These are phyloP conservation scores for Taxidea taxus DNA, from an alignment of 2,113 vertebrate genomes.

Conservation along the genomic window DNA sequence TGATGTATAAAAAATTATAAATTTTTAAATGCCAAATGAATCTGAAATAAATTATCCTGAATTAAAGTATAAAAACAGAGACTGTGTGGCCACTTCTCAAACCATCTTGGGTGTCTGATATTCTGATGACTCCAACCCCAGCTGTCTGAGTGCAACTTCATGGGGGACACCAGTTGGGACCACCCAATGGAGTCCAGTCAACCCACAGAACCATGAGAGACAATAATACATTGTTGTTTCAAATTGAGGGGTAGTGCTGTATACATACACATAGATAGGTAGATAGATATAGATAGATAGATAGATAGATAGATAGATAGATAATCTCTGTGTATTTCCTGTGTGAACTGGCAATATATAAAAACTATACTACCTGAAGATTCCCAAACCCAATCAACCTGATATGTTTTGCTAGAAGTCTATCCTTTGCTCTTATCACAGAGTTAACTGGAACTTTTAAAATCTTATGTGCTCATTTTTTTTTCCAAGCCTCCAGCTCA, in stretches of 20 bases:
- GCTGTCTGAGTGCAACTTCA: background rate
- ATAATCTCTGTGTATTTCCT: background rate
- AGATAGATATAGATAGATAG: background rate
- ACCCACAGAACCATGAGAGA: background rate
- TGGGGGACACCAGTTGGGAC: background rate
- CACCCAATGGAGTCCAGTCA: background rate
- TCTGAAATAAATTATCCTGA: background rate
- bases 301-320: background rate
- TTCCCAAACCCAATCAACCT: background rate
- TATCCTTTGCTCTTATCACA: background rate
- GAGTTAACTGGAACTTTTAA: background rate
- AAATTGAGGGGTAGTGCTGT: background rate
- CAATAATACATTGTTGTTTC: background rate
- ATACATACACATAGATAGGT: background rate
- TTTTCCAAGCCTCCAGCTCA: background rate
- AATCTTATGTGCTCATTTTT: constrained; percentile 2
- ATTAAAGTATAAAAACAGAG: background rate
- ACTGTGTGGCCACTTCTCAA: background rate
- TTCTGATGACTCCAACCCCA: background rate
- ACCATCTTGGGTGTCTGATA: background rate
- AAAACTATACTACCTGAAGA: background rate
- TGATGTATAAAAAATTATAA: background rate
- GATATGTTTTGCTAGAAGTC: background rate
- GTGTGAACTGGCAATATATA: background rate
- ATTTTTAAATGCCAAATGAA: background rate